Base-by-base conservation (phyloP, 2,888 invertebrate species). In the Notodonta ziczac region DNA sequence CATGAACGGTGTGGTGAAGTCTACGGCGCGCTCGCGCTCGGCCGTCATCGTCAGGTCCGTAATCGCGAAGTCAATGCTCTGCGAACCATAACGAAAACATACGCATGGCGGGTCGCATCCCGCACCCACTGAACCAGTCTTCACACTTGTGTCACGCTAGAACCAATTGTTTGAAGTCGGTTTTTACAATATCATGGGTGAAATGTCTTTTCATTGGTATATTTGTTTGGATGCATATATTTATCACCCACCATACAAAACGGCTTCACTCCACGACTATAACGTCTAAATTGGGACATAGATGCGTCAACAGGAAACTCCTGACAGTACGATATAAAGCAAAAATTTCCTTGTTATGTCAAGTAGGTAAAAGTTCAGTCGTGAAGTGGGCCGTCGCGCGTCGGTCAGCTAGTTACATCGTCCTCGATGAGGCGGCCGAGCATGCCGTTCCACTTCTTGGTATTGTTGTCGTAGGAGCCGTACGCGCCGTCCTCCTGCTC, bases 1-100 rank as follows among this genome's bases (percentile, higher is more conserved):
- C 97, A 99, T 98, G 88, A 99, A 99, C 0, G 99, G 99, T 90
- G 97, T 97, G 0, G 99, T 98, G 87, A 99, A 99, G 91, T 99
- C 98, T 4, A 98, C 98, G 42, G 96, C 97, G 70, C 94, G 94
- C 89, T 98, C 98, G 65, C 99, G 95, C 78, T 97, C 97, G 62
- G 98, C 97, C 35, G 99, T 98, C 77, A 97, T 96, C 35, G 97
- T 97, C 77, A 99, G 94, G 84, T 99, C 98, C 0, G 98, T 98
- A 66, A 99, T 97, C 4, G 98, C 98, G 82, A 99, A 95, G 90
- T 98, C 97, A 39, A 97, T 97, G 77, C 95, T 95, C 97, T 98
- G 81, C 50, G 53, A 35, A 35, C 35, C 35, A 35, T 24, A 24
- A 24, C 24, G 24, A 24, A 24, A 24, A 24, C 24, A 24, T 24